phyloP scores from a whole-genome alignment of 2,113 vertebrate genomes.

The Coturnix japonica region DNA sequence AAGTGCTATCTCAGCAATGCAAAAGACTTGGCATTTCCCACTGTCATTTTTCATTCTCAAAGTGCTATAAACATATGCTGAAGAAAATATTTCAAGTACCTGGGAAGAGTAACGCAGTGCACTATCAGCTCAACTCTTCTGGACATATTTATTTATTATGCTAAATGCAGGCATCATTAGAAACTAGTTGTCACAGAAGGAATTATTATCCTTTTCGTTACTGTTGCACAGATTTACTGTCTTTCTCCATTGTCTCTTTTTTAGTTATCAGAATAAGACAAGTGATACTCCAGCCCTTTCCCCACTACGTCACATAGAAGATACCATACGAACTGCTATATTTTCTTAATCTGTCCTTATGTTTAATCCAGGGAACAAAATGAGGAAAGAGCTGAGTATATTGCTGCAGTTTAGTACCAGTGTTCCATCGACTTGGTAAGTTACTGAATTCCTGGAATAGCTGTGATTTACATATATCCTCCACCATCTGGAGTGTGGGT shows the following conservation, averaged over 20 bases:
- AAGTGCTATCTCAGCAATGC: background rate
- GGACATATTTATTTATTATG: background rate
- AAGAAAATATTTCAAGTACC: background rate
- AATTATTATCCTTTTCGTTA: background rate
- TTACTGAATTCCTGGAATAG: conserved; percentile 4
- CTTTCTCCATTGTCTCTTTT: background rate
- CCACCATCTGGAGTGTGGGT: conserved; percentile 45
- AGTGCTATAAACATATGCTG: background rate
- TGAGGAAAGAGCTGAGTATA: background rate
- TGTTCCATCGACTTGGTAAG: background rate
- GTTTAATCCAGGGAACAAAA: background rate
- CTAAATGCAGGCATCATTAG: background rate
- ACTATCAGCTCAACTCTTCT: background rate
- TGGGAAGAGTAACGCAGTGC: background rate
- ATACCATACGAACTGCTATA: background rate
- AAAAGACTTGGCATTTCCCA: conserved; percentile 29
- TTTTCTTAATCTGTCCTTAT: background rate
- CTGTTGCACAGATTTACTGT: background rate
- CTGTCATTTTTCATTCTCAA: background rate
- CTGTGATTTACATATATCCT: background rate
- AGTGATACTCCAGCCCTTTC: background rate
- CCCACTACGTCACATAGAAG: rapidly evolving
- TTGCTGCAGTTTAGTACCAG: background rate
- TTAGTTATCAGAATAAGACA: background rate
- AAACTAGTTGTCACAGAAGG: background rate